phyloP scores from a whole-genome alignment of 2,888 invertebrate genomes.

The Ornithoptera alexandrae region DNA sequence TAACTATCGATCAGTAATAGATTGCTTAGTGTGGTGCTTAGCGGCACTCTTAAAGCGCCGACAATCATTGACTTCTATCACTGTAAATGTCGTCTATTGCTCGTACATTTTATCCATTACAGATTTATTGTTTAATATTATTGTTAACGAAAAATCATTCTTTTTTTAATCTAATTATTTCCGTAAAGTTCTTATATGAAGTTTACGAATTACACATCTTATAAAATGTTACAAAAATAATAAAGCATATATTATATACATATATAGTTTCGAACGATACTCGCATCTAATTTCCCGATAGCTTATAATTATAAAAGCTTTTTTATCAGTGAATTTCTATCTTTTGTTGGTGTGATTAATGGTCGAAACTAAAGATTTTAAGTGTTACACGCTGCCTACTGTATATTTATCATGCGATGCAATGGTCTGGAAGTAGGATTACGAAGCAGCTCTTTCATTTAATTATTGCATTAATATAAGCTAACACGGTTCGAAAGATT shows the following conservation, averaged over 20 bases:
- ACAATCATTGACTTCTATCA: slow-evolving; percentile 34
- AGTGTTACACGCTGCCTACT: slow-evolving; percentile 6
- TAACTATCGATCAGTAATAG: slow-evolving; percentile 42
- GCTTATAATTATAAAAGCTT: slow-evolving; percentile 2
- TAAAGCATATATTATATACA: no score
- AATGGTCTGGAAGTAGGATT: slow-evolving; percentile 2
- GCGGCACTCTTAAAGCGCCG: slow-evolving; percentile 36
- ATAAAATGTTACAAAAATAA: no score
- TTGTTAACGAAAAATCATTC: not conserved
- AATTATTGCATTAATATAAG: slow-evolving; percentile 45
- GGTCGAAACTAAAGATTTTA: not conserved
- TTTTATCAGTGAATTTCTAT: slow-evolving; percentile 7
- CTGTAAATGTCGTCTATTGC: not conserved
- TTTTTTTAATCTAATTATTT: no score
- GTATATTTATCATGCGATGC: slow-evolving; percentile 19
- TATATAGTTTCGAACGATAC: no score
- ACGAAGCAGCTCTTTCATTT: slow-evolving; percentile 35
- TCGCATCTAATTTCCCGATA: not conserved
- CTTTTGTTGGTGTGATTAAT: slow-evolving; percentile 23
- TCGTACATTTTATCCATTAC: not conserved
- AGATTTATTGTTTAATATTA: not conserved
- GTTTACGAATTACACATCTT: no score
- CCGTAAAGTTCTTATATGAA: not conserved
- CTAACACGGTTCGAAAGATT: slow-evolving; percentile 51
- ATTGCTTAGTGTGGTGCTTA: slow-evolving; percentile 42